phyloP scores from a whole-genome alignment of 2,888 invertebrate genomes.

The Hydrotaea diabolus region DNA sequence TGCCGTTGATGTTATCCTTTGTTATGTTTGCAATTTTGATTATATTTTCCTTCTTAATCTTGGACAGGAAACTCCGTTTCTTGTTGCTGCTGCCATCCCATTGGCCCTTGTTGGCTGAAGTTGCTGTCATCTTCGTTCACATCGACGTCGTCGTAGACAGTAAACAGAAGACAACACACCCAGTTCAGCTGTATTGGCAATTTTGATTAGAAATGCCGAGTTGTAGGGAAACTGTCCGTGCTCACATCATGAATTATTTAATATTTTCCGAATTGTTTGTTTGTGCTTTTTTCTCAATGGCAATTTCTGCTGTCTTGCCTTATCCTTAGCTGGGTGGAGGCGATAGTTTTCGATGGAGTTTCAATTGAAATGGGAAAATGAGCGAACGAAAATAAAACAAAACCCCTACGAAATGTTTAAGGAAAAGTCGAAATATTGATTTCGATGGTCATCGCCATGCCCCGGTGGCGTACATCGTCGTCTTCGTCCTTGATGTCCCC shows the following conservation, averaged over 20 bases:
- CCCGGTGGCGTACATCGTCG: background rate
- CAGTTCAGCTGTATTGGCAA: conserved; percentile 55
- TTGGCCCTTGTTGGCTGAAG: background rate
- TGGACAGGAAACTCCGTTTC: conserved; percentile 13
- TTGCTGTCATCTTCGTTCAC: conserved; percentile 33
- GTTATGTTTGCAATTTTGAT: conserved; percentile 43
- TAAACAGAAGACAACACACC: conserved; percentile 49
- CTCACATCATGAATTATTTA: conserved; percentile 63
- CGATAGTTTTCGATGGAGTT: conserved; percentile 44
- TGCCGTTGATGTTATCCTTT: conserved; percentile 55
- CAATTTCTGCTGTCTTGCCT: conserved; percentile 2
- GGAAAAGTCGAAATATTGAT: conserved; percentile 38
- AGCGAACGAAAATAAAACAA: background rate
- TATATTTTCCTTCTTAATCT: conserved; percentile 45
- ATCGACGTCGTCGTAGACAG: conserved; percentile 26
- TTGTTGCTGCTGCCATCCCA: background rate
- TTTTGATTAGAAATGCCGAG: conserved; percentile 58
- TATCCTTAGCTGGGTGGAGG: background rate
- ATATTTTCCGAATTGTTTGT: conserved; percentile 47
- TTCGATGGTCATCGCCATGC: conserved; percentile 29
- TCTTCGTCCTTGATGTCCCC: background rate
- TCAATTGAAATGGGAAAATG: conserved; percentile 41
- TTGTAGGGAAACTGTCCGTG: background rate
- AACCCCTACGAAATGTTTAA: background rate
- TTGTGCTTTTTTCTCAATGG: conserved; percentile 17